Conservation (phyloP, 2,113 vertebrate species). For the Pelmatolapia mariae region DNA sequence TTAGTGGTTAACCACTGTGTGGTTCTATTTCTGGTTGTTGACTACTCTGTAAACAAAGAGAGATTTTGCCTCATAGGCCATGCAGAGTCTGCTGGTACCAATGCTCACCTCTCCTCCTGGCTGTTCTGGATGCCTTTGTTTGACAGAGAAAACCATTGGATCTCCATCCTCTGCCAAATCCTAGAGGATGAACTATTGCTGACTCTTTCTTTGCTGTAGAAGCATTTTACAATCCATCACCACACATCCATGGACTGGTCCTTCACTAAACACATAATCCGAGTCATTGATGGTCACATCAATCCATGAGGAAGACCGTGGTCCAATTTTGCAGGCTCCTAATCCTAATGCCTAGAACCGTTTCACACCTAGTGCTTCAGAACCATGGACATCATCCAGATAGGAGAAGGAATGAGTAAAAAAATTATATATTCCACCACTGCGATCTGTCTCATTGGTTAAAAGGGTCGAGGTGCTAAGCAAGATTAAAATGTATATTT, state of each 20-base stretch:
- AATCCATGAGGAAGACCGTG: neutral
- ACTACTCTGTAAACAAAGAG: neutral
- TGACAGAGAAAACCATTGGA: neutral
- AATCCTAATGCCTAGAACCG: neutral
- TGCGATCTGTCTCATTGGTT: neutral
- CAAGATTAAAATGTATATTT: neutral
- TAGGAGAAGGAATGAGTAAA: neutral
- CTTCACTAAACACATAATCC: neutral
- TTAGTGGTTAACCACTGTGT: neutral
- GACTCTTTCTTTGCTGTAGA: neutral
- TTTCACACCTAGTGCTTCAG: neutral
- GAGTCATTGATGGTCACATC: neutral
- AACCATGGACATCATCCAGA: neutral
- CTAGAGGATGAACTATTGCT: neutral
- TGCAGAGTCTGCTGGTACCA: neutral
- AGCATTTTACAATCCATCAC: neutral
- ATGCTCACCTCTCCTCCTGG: neutral
- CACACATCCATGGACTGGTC: neutral
- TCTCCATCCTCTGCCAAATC: neutral
- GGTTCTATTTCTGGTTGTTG: neutral
- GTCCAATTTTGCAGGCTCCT: neutral
- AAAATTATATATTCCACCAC: neutral
- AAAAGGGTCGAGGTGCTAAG: neutral
- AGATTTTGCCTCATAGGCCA: neutral
- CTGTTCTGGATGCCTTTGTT: neutral